phyloP scores from a whole-genome alignment of 1,140 invertebrate genomes.

The Drosophila ogumai region DNA sequence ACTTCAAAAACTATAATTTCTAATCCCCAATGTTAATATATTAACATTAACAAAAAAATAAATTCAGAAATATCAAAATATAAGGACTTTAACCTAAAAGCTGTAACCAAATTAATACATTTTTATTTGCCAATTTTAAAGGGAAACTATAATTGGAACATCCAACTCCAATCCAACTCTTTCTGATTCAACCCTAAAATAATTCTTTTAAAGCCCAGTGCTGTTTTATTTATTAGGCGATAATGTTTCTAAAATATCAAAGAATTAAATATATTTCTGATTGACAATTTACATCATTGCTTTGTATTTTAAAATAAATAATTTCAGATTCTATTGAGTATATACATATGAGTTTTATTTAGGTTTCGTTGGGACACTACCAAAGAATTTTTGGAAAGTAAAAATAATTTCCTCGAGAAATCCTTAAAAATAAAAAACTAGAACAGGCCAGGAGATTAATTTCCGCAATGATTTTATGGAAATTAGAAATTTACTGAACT shows the following conservation, averaged over 20 bases:
- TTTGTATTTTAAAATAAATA: not conserved
- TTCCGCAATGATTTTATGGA: not conserved
- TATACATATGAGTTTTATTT: not conserved
- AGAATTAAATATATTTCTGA: not conserved
- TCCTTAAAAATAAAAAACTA: no score
- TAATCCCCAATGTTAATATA: no score
- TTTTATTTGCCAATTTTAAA: no score
- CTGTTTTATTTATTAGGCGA: not conserved
- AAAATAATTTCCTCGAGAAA: no score
- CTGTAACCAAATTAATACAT: no score
- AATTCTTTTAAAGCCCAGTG: no score
- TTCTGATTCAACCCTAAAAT: no score
- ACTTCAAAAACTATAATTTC: not conserved
- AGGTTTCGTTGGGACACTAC: not conserved
- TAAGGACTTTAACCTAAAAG: no score
- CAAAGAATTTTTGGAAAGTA: not conserved
- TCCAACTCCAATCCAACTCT: no score
- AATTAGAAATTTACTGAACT: no score
- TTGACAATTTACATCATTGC: not conserved
- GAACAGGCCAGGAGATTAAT: no score
- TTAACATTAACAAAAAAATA: not conserved
- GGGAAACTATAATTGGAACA: no score
- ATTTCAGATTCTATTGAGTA: not conserved
- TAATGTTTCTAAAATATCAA: not conserved
- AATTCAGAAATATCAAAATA: not conserved